Base-by-base conservation (phyloP, 2,888 invertebrate species). In the Arge pagana region DNA sequence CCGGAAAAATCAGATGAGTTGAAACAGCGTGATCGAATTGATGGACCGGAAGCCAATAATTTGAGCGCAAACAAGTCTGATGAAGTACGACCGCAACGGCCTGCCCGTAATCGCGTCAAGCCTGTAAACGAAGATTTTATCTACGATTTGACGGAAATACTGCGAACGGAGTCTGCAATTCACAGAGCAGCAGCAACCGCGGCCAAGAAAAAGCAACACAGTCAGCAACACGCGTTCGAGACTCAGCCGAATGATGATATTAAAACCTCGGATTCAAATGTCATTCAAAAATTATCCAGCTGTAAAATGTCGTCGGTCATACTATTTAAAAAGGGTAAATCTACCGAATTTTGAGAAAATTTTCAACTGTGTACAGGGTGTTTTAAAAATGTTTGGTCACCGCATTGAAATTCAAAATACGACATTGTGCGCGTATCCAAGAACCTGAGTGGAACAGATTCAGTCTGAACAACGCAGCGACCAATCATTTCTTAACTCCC, bases 81-180 rank as follows among this genome's bases (percentile, higher is more conserved):
- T 24, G 67, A 67, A 6, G 71, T 77, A 28, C 60, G 61, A 16
- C 70, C 76, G n/a, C 74, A 79, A 42, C 78, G 86, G 57, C 86
- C 87, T 2, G 81, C 85, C 10, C 80, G 88, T 30, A 86, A 85
- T 70, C 83, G 84, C 57, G 79, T 84, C 1, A 86, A 84, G 71
- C 82, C 82, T 6, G 81, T 84, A 57, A 82, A 84, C 66, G 85
- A 84, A 65, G 88, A 89, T 75, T 88, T 88, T 69, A 84, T 88
- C 60, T 88, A 88, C 66, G 88, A 88, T 76, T 76, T 87, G 58
- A 83, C 84, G 24, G 70, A 70, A 30, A 65, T 70, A 1, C 42
- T 55, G 30, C 54, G 56, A 1, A 59, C 58, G 21, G 60, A 62
- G 26, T 18, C 45, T 3, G 48, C 45, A 8, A 45, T 23, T 33